Base-by-base conservation (phyloP, 2,888 invertebrate genomes). In the Eurytoma californica region DNA sequence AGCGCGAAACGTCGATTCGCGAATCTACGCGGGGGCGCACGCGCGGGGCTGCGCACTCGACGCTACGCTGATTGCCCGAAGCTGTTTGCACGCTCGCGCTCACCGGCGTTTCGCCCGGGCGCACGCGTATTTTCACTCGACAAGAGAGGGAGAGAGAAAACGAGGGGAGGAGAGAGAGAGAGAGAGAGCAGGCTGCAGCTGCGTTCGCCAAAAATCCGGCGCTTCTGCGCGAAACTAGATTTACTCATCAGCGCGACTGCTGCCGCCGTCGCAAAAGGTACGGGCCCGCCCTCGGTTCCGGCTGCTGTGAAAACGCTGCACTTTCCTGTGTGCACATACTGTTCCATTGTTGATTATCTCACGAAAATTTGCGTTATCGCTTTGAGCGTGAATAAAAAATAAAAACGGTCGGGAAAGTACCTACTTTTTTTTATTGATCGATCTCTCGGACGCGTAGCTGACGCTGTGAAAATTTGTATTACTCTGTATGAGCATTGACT, bases 51-150 rank as follows among this genome's bases (percentile, higher is more conserved):
- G 72, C 61, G 30, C 20, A 65, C 63, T 63, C 72, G 72, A 63
- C 72, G 77, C 82, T 80, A 80, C 79, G 82, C 84, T 87, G 87
- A 87, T 87, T 86, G 86, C 86, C 63, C 76, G 79, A 80, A 83
- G 84, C 82, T 84, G 86, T 86, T 85, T 84, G 84, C 82, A 80
- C 82, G 83, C 82, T 81, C 80, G 80, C 82, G 77, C 82, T 79
- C 69, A 77, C 20, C 61, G 20, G 66, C 82, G 80, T 82, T 79
- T 66, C 81, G 66, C 51, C 67, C 16, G 20, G 39, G 60, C 57
- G 57, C 39, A 65, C 53, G 63, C 76, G 78, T 24, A 39, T 39
- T 39, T 39, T 39, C 39, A 39, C 39, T 39, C 39, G 9, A 9
- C 39, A 1, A 39, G 39, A 1, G 39, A 39, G 39, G 9, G 39